These are phyloP conservation scores for Watsonalla binaria DNA, from an alignment of 2,888 invertebrate species.

Conservation along the genomic window DNA sequence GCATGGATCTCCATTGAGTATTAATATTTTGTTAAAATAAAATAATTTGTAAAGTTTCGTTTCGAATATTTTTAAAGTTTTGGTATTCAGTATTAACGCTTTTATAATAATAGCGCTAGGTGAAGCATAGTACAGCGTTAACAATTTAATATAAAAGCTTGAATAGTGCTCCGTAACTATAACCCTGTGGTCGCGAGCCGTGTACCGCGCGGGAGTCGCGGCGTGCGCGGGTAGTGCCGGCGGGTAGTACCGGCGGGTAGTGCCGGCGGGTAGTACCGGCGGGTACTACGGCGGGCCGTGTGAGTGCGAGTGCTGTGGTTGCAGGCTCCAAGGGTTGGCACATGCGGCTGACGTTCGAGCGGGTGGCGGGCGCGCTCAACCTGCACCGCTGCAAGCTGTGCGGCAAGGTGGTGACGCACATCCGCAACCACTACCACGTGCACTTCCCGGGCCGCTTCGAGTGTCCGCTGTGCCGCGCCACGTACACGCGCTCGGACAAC, in stretches of 20 bases:
- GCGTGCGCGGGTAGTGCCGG: no score
- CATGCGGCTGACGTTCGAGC: constrained; percentile 96
- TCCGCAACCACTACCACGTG: constrained; percentile 96
- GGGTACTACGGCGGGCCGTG: no score
- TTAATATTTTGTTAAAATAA: constrained; percentile 45
- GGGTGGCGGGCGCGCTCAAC: constrained; percentile 94
- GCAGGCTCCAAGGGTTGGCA: constrained; percentile 97
- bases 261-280: no score
- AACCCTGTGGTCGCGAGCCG: constrained; percentile 9
- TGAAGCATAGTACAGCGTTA: constrained; percentile 66
- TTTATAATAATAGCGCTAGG: constrained; percentile 70
- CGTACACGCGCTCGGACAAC: constrained; percentile 95
- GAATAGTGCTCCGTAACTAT: constrained; percentile 55
- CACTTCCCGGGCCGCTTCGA: constrained; percentile 95
- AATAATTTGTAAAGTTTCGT: constrained; percentile 42
- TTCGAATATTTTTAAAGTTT: constrained; percentile 40
- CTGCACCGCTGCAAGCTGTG: constrained; percentile 96
- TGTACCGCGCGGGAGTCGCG: constrained; percentile 15
- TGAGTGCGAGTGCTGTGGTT: constrained; percentile 67
- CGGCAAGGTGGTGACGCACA: constrained; percentile 96
- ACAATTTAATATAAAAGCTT: constrained; percentile 57
- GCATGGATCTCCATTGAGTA: constrained; percentile 72
- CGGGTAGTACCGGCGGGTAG: no score
- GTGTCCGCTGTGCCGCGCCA: constrained; percentile 93
- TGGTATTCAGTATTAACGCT: constrained; percentile 64